phyloP scores from a whole-genome alignment of 2,888 invertebrate species.

The Slavum lentiscoides region DNA sequence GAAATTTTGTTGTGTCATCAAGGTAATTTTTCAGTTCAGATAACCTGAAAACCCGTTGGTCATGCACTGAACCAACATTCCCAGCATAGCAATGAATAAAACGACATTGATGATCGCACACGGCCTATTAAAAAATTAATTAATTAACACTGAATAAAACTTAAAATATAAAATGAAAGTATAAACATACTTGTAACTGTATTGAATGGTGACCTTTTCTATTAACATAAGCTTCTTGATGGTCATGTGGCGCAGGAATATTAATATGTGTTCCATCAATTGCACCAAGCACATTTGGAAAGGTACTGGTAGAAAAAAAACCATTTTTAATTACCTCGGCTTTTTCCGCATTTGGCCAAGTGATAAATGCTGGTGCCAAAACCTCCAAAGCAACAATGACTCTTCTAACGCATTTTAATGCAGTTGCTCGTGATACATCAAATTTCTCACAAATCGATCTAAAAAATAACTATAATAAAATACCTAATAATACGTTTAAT shows the following conservation, averaged over 20 bases:
- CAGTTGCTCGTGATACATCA: conserved; percentile 18
- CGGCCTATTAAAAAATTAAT: conserved; percentile 4
- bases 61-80: conserved; percentile 15
- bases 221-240: conserved; percentile 16
- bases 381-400: background rate
- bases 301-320: conserved; percentile 8
- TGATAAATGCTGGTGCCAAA: conserved; percentile 2
- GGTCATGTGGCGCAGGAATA: conserved; percentile 9
- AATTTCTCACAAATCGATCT: conserved; percentile 6
- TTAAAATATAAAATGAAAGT: background rate
- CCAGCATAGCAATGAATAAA: conserved; percentile 14
- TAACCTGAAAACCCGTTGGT: conserved; percentile 13
- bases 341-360: conserved; percentile 6
- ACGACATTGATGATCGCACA: conserved; percentile 1
- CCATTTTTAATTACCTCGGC: background rate
- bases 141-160: background rate
- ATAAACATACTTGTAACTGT: conserved; percentile 17
- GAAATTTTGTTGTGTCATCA: background rate
- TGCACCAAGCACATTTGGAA: conserved; percentile 14
- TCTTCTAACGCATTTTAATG: conserved; percentile 8
- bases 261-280: conserved; percentile 13
- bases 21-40: conserved; percentile 18
- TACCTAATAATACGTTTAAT: background rate
- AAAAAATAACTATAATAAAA: conserved; percentile 6
- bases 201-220: conserved; percentile 20